Base-by-base conservation (phyloP, 2,113 vertebrate species). In the Tringa solitaria region DNA sequence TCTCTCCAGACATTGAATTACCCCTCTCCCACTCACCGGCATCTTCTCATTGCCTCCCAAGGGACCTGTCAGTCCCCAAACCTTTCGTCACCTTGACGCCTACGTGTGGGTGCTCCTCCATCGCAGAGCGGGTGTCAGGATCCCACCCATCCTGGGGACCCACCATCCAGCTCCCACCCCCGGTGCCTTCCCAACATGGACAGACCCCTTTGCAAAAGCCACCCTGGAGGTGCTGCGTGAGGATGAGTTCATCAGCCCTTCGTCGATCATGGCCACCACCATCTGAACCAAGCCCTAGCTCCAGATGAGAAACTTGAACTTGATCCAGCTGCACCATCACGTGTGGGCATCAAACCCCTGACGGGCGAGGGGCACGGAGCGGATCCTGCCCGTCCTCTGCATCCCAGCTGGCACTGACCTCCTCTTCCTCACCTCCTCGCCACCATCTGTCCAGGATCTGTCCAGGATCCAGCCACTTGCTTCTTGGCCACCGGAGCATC, bases 311-410 rank as follows among this genome's bases (percentile, higher is more conserved):
- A 28, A 14, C 21, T 14, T 8, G 24, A 41, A 4, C 59, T 37
- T 7, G 7, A 22, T 30, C 41, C 59, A 41, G 43, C 32, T 2
- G 4, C 32, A 9, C 43, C 32, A 4, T 19, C 1, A 0, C 0
- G 1, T 27, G 57, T 30, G 1, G 3, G 27, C 77, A 15, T 51
- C 22, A 23, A 57, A 41, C 14, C 3, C 0, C 32, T 27, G 37
- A 14, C 1, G 2, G 56, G n/a, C 3, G 1, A n/a, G 50, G 14
- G 51, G 41, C 50, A 32, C 0, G 0, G 32, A 16, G 2, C 2
- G 3, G 50, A 14, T 41, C 51, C 68, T 60, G 22, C 45, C 45
- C 1, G 0, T 51, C 60, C 69, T 67, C 61, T 0, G 1, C 68
- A 51, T 51, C 54, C 51, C 2, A 0, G 5, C 56, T 30, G 46